Base-by-base conservation (phyloP, 92 coral and sea anemone species). In the Phymanthus crucifer region DNA sequence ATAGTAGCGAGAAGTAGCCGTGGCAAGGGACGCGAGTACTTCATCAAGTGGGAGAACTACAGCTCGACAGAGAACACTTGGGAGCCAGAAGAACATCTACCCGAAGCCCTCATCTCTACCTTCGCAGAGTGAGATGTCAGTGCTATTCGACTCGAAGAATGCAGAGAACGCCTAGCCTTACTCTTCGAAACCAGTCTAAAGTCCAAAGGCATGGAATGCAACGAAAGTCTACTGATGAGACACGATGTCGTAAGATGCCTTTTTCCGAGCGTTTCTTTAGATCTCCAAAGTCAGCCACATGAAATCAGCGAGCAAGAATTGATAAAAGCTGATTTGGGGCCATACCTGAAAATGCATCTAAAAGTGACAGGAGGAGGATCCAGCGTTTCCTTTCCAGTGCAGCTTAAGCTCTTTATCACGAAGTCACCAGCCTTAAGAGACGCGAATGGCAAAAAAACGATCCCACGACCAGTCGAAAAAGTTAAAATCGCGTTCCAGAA, bases 21-120 rank as follows among this genome's bases (percentile, higher is more conserved):
- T 29, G 83, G 66, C 19, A 66, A 14, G 24, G 33, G 35, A 37
- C 43, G 52, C 1, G 84, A 72, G 50, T 80, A 80, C 72, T 72
- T 80, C 26, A 36, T 80, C 77, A 56, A 80, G 46, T 72, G 84
- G 78, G 18, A 70, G 68, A 61, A 71, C 48, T 80, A 73, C 79
- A 47, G 43, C 27, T 37, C 79, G 7, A 36, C 33, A n/a, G 85
- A 72, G 19, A 81, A 81, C 72, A 73, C 71, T 3, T 80, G 84
- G 84, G 84, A 80, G 40, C 84, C 71, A 36, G 78, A 37, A 33
- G 78, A 71, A 18, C 78, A 71, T 34, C 36, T 80, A 47, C 52
- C 84, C 4, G 84, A 80, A 56, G 70, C 71, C 0, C 32, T 48
- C 23, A 57, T 80, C 32, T 18, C 84, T 56, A 14, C 76, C 32